These are phyloP conservation scores for Cosmorhoe ocellata DNA, from an alignment of 2,888 invertebrate species.

Conservation along the genomic window DNA sequence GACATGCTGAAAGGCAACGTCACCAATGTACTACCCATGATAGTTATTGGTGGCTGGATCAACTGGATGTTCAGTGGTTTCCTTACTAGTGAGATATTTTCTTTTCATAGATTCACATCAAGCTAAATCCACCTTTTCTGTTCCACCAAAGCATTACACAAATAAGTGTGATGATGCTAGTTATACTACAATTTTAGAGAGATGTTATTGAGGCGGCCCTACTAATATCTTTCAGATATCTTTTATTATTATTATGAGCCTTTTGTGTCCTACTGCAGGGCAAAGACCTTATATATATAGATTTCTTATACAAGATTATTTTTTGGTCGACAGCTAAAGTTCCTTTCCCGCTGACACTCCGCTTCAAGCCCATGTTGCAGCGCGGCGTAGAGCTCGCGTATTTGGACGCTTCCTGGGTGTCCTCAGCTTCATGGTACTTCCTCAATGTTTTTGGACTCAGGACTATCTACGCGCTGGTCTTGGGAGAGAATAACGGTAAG, in stretches of 20 bases:
- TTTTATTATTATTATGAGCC: no score
- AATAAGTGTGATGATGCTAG: no score
- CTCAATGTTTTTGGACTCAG: constrained; percentile 99
- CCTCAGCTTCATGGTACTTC: constrained; percentile 99
- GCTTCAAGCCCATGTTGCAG: constrained; percentile 99
- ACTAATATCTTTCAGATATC: no score
- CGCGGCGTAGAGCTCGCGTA: constrained; percentile 97
- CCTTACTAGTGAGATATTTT: constrained; percentile 90
- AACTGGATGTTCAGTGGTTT: constrained; percentile 99
- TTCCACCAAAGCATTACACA: no score
- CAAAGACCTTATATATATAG: no score
- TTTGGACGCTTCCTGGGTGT: constrained; percentile 99
- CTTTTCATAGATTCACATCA: no score
- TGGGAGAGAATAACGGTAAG: constrained; percentile 97
- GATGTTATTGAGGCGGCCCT: no score
- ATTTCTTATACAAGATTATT: no score
- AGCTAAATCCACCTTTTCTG: no score
- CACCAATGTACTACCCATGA: constrained; percentile 99
- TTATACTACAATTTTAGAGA: no score
- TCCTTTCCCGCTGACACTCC: constrained; percentile 97
- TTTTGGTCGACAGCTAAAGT: constrained; percentile 93
- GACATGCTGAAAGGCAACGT: constrained; percentile 99
- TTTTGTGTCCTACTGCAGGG: no score
- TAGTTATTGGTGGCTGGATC: constrained; percentile 99
- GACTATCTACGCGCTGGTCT: constrained; percentile 97